Percentiles rank a stretch among this genome's conserved stretches.
These are phyloP conservation scores for Ophioninae sp. DNA, from an alignment of 2,888 invertebrate genomes.

Conservation along the genomic window DNA sequence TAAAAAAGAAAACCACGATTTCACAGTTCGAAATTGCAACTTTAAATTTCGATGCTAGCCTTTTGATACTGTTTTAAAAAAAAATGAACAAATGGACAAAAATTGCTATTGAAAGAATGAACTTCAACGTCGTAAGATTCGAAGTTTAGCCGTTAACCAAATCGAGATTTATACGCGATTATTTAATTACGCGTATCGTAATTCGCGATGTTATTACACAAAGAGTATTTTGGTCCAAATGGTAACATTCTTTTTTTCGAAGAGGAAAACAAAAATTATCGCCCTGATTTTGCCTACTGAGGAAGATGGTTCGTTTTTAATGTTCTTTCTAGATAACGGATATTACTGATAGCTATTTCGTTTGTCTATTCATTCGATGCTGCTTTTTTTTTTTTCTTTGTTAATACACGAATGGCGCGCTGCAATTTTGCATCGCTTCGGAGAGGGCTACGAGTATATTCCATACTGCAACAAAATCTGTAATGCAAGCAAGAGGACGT, in stretches of 20 bases:
- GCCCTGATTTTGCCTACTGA: not conserved
- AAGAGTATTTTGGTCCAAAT: slow-evolving; percentile 76
- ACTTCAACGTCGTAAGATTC: not conserved
- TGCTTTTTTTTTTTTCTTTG: not conserved
- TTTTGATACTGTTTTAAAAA: too few species aligned
- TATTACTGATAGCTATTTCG: not conserved
- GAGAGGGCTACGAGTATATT: too few species aligned
- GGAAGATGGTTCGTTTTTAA: not conserved
- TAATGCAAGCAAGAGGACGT: too few species aligned
- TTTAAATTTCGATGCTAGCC: too few species aligned
- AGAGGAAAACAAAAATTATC: slow-evolving; percentile 3
- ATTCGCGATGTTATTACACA: slow-evolving; percentile 69
- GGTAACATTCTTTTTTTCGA: slow-evolving; percentile 66
- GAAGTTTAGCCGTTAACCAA: not conserved
- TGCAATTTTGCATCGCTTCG: too few species aligned
- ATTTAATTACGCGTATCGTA: slow-evolving; percentile 61
- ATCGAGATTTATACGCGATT: slow-evolving; percentile 40
- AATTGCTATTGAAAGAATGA: too few species aligned
- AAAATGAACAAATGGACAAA: too few species aligned
- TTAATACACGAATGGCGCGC: too few species aligned
- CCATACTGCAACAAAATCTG: too few species aligned
- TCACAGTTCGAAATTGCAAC: too few species aligned
- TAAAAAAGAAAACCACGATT: too few species aligned
- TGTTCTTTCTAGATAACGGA: not conserved
- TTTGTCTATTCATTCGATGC: not conserved